Evolutionary conservation across 2,113 vertebrate species (phyloP).

Genomic region (Hippocampus abdominalis): DNA sequence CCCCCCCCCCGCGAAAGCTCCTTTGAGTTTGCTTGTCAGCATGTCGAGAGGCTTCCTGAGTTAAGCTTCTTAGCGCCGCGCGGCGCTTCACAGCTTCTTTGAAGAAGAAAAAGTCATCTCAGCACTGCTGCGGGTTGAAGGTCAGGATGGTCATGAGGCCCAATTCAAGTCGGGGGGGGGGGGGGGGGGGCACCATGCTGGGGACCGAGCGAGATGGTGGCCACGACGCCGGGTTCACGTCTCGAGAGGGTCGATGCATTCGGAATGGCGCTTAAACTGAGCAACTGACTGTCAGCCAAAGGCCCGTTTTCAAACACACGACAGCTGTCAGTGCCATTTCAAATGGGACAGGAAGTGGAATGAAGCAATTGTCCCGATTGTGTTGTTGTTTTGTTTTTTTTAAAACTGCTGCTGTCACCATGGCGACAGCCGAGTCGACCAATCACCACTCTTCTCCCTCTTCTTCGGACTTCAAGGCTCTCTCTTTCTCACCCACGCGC

Average conservation of each 20-base stretch:
- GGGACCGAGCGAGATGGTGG: no score
- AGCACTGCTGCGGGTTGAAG: not conserved
- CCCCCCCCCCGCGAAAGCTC: not conserved
- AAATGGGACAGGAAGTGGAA: no score
- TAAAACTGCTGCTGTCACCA: not conserved
- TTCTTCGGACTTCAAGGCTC: not conserved
- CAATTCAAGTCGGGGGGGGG: no score
- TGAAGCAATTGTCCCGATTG: no score
- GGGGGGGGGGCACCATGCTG: no score
- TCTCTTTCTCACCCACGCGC: not conserved
- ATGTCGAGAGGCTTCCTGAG: not conserved
- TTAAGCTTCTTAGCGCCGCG: slow-evolving; percentile 3
- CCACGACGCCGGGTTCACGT: no score
- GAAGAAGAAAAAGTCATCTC: not conserved
- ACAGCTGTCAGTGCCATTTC: no score
- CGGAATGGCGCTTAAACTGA: no score
- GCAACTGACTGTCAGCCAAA: no score
- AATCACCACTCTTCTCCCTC: not conserved
- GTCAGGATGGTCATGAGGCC: not conserved
- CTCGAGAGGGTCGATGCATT: no score
- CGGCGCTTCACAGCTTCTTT: not conserved
- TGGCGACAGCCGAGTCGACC: not conserved
- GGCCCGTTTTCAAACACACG: no score
- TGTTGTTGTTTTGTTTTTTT: no score
- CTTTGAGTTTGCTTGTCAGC: not conserved